Evolutionary conservation across 2,797 vertebrate genomes (phyloP).

Genomic region (Heteromormyrus szaboi): DNA sequence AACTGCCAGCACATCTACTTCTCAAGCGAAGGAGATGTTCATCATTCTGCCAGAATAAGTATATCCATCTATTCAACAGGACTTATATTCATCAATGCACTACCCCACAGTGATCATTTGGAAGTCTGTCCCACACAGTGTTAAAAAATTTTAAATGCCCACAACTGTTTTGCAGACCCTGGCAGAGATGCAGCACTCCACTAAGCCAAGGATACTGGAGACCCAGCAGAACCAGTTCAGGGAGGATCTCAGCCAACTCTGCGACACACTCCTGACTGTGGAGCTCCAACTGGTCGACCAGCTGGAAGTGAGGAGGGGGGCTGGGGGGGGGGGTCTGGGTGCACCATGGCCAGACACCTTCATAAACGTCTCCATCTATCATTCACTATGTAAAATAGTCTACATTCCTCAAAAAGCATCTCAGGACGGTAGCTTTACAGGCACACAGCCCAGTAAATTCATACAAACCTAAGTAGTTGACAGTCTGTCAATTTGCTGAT

Average conservation of each 20-base stretch:
- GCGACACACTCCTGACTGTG: constrained; percentile 61
- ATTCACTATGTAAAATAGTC: neutral
- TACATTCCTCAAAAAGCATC: neutral
- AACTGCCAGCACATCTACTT: neutral
- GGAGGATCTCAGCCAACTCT: constrained; percentile 56
- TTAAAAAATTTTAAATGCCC: neutral
- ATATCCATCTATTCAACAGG: neutral
- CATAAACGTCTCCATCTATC: neutral
- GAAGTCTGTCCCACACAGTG: neutral
- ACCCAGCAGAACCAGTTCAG: constrained; percentile 41
- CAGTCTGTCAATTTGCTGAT: neutral
- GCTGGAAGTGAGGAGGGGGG: constrained; percentile 66
- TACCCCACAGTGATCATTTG: neutral
- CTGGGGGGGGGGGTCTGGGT: neutral
- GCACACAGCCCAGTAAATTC: neutral
- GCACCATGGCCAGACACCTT: neutral
- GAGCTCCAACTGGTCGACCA: constrained; percentile 71
- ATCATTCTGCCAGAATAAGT: neutral
- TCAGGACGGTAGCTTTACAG: neutral
- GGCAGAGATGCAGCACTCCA: constrained; percentile 48
- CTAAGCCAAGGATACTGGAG: constrained; percentile 43
- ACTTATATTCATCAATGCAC: neutral
- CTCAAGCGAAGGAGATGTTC: neutral
- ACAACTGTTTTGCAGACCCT: constrained; percentile 48
- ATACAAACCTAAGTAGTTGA: neutral